These are phyloP conservation scores for Xenopus borealis DNA, from an alignment of 2,113 vertebrate genomes.

Conservation along the genomic window DNA sequence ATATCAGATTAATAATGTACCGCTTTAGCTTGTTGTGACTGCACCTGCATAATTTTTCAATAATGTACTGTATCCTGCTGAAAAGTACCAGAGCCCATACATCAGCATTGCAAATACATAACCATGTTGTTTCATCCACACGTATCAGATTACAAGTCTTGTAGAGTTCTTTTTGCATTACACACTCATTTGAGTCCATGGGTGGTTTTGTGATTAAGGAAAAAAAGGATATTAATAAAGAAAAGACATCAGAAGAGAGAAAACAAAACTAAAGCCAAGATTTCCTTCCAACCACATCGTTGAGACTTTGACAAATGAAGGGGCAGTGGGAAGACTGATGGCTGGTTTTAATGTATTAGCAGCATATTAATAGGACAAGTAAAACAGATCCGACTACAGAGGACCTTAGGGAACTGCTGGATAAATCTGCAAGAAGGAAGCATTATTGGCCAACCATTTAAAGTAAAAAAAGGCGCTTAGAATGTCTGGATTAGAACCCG, in stretches of 20 bases:
- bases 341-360: constrained; percentile 63
- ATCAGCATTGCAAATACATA: neutral
- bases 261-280: constrained; percentile 52
- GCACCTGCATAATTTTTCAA: neutral
- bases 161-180: neutral
- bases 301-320: constrained; percentile 74
- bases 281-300: constrained; percentile 58
- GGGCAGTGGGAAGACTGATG: constrained; percentile 62
- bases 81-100: neutral
- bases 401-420: constrained; percentile 62
- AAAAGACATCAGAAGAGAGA: constrained; percentile 45
- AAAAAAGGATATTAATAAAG: constrained; percentile 33
- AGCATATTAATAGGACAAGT: constrained; percentile 75
- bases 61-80: neutral
- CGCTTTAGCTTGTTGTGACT: neutral
- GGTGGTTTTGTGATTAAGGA: constrained; percentile 72
- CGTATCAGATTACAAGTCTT: neutral
- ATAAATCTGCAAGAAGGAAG: constrained; percentile 61
- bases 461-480: constrained; percentile 44
- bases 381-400: constrained; percentile 58
- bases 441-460: constrained; percentile 58
- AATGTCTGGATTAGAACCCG: constrained; percentile 50
- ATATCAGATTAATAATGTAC: no score
- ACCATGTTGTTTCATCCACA: neutral
- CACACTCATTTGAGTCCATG: constrained; percentile 52